Base-by-base conservation (phyloP, 2,797 vertebrate genomes). In the Vireo griseus region DNA sequence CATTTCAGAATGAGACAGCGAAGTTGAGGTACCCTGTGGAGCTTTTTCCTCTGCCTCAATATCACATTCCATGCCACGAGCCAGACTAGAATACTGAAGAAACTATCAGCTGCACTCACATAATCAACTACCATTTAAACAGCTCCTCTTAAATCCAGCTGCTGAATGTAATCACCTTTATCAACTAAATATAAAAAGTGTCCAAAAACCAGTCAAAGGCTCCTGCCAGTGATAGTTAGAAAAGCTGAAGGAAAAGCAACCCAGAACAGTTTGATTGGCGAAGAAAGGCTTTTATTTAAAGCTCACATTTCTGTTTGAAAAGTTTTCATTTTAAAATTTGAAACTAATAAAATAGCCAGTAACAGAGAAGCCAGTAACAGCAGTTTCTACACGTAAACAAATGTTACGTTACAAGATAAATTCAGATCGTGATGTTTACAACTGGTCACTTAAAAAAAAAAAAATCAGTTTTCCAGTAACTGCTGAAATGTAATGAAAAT, bases 21-120 rank as follows among this genome's bases (percentile, higher is more conserved):
- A 86, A 83, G 42, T 13, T 37, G 20, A 66, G 80, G 45, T 17
- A 52, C 3, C 1, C 76, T 10, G 42, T 1, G 12, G 26, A 57
- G 37, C 65, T 82, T 55, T 62, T 61, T 88, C 88, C 88, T 26
- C 48, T 55, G 55, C 52, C 51, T 77, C 17, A 5, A 54, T 44
- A 44, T 39, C 22, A 6, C 0, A 4, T 16, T 42, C 35, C 1
- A 1, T 4, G 1, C 47, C 12, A 1, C 0, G 0, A 81, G 31
- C 24, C 25, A 2, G 35, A 39, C 35, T 37, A 9, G 25, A 50
- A 66, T 0, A 2, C 28, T 16, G 21, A 68, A 76, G 44, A 93
- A 77, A 63, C 44, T 45, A 58, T 31, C 19, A 11, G 22, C 4
- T 2, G 0, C 31, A 51, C 11, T 33, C 9, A 11, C 37, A 71